Percentiles rank a stretch among this genome's conserved stretches.
phyloP scores from a whole-genome alignment of 2,797 vertebrate genomes.

The Melanotaenia pygmaea region DNA sequence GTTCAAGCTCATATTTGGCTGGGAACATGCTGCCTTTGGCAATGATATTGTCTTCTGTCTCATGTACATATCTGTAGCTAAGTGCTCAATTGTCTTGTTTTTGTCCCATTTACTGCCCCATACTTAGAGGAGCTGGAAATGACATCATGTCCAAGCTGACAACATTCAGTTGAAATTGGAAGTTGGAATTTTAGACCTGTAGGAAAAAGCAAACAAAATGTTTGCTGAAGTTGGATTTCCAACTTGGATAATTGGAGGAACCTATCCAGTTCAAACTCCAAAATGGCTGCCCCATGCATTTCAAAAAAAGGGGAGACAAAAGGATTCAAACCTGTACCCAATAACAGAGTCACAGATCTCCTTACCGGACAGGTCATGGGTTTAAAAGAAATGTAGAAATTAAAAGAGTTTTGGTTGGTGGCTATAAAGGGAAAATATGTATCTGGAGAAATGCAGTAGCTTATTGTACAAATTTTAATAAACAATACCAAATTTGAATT shows the following conservation, averaged over 20 bases:
- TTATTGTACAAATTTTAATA: not conserved
- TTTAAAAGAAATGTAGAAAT: too few species aligned
- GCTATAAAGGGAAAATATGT: not conserved
- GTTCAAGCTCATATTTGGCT: not conserved
- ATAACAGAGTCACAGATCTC: too few species aligned
- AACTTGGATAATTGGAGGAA: not conserved
- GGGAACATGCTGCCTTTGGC: not conserved
- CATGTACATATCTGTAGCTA: not conserved
- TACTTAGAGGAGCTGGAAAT: not conserved
- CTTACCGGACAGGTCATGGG: too few species aligned
- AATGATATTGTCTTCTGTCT: not conserved
- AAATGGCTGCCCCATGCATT: not conserved
- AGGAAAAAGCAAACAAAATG: not conserved
- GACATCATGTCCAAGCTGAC: not conserved
- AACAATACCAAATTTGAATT: not conserved
- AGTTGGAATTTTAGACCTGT: not conserved
- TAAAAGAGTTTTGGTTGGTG: too few species aligned
- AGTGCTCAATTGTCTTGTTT: not conserved
- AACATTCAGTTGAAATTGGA: not conserved
- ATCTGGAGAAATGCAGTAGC: not conserved
- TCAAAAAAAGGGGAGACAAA: not conserved
- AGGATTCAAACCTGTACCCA: too few species aligned
- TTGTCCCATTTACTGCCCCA: not conserved
- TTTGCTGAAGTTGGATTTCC: not conserved
- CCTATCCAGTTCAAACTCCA: not conserved